Percentiles rank a stretch among this genome's conserved stretches.
phyloP scores from a whole-genome alignment of 2,113 vertebrate genomes.

The Odontophorus gujanensis region DNA sequence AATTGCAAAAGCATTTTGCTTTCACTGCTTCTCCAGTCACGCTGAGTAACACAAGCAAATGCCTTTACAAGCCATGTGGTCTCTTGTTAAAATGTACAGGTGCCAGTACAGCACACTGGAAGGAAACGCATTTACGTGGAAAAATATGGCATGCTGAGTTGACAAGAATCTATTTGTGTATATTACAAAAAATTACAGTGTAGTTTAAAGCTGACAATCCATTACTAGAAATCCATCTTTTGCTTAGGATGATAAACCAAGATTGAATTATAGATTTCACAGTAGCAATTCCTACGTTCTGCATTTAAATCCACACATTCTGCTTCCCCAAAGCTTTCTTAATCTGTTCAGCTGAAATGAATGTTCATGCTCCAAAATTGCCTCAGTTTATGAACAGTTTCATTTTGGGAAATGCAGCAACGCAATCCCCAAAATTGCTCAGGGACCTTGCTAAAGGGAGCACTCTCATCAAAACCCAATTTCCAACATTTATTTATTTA shows the following conservation, averaged over 20 bases:
- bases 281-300: not conserved
- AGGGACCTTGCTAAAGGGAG: not conserved
- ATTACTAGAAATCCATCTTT: constrained; percentile 61
- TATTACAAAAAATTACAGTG: constrained; percentile 27
- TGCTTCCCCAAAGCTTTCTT: constrained; percentile 46
- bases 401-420: not conserved
- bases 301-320: constrained; percentile 26
- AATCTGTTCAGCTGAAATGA: constrained; percentile 62
- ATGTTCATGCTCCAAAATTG: constrained; percentile 33
- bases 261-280: constrained; percentile 69
- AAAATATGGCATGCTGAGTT: not conserved
- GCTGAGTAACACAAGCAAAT: not conserved
- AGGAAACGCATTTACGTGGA: not conserved
- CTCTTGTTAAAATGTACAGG: not conserved
- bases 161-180: constrained; percentile 45
- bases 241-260: constrained; percentile 59
- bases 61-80: not conserved
- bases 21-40: not conserved
- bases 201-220: constrained; percentile 47
- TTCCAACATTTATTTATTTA: not conserved
- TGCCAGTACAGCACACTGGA: not conserved
- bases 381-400: not conserved
- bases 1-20: not conserved
- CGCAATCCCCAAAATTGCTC: not conserved
- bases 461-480: not conserved